Evolutionary conservation across 2,888 invertebrate species (phyloP), one percentile per base, ranked within the genome.

Genomic region (Macrophya alboannulata): DNA sequence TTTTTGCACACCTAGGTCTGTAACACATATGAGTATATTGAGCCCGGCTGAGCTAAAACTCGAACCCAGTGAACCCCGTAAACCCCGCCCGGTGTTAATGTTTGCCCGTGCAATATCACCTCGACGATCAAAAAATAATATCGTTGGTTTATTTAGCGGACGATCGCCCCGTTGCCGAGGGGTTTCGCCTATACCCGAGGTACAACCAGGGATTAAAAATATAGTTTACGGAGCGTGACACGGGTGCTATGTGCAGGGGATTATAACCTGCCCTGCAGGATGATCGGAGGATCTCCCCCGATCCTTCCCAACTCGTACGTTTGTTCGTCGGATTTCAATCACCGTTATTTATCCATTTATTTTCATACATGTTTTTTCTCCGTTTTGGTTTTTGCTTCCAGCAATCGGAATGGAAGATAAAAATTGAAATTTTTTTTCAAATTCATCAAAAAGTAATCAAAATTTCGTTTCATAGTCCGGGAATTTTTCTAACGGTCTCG

Each of bases 51-150:
- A 37, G 1, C 37, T 68, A 4, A 6, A 68, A 10, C 74, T 9
- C 2, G 45, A 1, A 48, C 8, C 3, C 31, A 31, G 1, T 31
- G 31, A 31, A 31, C 31, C 31, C 31, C 31, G 31, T 31, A 8
- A 10, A 43, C 40, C 72, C 72, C 31, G 37, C 31, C 45, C 21
- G 45, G 45, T 25, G 74, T 74, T 45, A 45, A 43, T 83, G 83
- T 83, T 68, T 83, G 83, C 83, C 68, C 21, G 62, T 25, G 83
- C 83, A 71, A 83, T 83, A 83, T 83, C 83, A 43, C 68, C 85
- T 84, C 90, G 76, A 82, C 91, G 91, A 93, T 92, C 90, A 91
- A 93, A 93, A 93, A 93, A 93, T 93, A 93, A 93, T 92, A 93
- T 92, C 90, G 89, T 84, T 87, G 87, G 92, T 92, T 93, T 93